Evolutionary conservation across 2,888 invertebrate species (phyloP).

Genomic region (Cactoblastis cactorum): DNA sequence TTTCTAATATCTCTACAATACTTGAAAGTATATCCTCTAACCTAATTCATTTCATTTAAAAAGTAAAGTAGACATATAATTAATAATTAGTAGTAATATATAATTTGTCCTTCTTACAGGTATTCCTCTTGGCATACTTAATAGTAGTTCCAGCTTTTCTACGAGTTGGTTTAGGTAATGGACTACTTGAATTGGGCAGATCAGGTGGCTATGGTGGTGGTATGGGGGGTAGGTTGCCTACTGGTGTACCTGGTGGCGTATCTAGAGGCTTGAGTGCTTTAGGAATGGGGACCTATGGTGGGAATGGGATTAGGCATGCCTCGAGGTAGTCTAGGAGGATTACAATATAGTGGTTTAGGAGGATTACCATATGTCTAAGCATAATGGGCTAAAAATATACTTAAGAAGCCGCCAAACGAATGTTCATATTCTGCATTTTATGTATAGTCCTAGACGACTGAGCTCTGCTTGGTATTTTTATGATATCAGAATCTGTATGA

Average conservation of each 20-base stretch:
- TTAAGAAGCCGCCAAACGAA: not conserved
- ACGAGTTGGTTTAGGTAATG: not conserved
- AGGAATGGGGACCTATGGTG: not conserved
- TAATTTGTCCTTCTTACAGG: not conserved
- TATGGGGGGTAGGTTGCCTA: too few relatives aligned
- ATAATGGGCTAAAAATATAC: not conserved
- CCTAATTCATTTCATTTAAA: too few relatives aligned
- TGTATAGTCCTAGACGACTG: too few relatives aligned
- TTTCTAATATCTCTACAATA: too few relatives aligned
- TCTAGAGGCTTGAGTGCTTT: not conserved
- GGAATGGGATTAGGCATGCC: not conserved
- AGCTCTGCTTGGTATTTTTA: too few relatives aligned
- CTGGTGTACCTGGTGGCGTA: not conserved
- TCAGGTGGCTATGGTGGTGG: not conserved
- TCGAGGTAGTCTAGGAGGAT: not conserved
- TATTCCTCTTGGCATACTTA: slow-evolving; percentile 2
- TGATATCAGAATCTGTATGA: too few relatives aligned
- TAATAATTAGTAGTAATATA: too few relatives aligned
- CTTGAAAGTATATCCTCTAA: too few relatives aligned
- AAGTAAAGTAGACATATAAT: too few relatives aligned
- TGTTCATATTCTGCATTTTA: too few relatives aligned
- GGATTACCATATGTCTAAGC: not conserved
- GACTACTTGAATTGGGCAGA: not conserved
- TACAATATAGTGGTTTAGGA: not conserved
- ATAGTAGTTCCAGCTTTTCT: not conserved